Evolutionary conservation across 2,797 vertebrate species (phyloP).

Genomic region (Hydrophis major): DNA sequence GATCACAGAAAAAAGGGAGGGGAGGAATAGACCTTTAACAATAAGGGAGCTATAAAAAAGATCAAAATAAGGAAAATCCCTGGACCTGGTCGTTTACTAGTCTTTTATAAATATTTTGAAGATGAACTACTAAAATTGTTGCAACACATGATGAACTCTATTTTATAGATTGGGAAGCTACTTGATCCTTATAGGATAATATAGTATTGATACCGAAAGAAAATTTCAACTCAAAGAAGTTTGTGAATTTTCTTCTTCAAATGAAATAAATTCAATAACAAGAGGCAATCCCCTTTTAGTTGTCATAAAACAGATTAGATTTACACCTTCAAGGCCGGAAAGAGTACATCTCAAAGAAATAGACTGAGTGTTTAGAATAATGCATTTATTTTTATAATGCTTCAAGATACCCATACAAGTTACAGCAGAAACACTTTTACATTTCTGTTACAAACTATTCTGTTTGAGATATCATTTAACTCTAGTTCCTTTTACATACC

Average conservation of each 20-base stretch:
- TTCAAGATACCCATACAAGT: not conserved
- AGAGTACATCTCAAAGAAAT: not conserved
- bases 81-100: not conserved
- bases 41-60: not conserved
- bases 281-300: not conserved
- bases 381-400: not conserved
- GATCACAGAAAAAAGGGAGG: not conserved
- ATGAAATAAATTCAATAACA: not conserved
- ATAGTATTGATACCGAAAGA: not conserved
- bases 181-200: not conserved
- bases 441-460: constrained; percentile 35
- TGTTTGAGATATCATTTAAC: constrained; percentile 52
- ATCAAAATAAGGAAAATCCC: not conserved
- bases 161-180: not conserved
- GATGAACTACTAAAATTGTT: not conserved
- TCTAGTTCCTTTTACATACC: constrained; percentile 25
- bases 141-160: not conserved
- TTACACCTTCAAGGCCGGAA: not conserved
- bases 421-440: constrained; percentile 56
- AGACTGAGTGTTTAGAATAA: not conserved
- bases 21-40: not conserved
- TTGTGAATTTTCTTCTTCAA: not conserved
- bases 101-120: not conserved
- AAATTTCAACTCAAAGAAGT: not conserved
- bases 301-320: not conserved